Evolutionary conservation across 1,140 invertebrate species (phyloP).

Genomic region (Platorchestia sp.): DNA sequence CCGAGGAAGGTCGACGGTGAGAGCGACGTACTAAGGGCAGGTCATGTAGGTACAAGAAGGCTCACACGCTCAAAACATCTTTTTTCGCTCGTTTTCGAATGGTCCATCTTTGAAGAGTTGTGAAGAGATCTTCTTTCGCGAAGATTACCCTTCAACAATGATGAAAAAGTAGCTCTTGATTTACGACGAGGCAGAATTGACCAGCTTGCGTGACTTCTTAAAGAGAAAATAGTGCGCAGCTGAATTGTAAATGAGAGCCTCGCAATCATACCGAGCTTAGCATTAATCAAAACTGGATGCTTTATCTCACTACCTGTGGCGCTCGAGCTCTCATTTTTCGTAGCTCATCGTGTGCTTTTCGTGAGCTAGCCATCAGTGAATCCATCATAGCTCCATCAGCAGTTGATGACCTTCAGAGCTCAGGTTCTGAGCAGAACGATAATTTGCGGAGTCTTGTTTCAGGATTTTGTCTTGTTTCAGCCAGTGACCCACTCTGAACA

Average conservation of each 20-base stretch:
- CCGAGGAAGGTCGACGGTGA: not conserved
- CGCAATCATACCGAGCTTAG: not conserved
- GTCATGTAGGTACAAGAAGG: not conserved
- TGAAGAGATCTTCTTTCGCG: not conserved
- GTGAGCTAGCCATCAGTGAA: not conserved
- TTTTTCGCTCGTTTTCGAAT: not conserved
- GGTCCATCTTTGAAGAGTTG: not conserved
- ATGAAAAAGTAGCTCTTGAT: not conserved
- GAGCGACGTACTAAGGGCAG: not conserved
- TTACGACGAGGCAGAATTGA: not conserved
- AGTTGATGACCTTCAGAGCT: not conserved
- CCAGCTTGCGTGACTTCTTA: not conserved
- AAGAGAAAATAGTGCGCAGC: not conserved
- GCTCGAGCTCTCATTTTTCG: not conserved
- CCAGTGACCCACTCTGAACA: not conserved
- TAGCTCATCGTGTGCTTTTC: not conserved
- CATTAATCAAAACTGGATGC: not conserved
- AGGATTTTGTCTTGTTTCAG: not conserved
- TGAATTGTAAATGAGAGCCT: not conserved
- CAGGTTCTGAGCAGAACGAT: not conserved
- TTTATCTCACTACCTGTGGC: not conserved
- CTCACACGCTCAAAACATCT: conserved; percentile 6
- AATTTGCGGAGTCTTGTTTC: not conserved
- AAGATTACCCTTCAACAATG: not conserved
- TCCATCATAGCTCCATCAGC: not conserved